Conservation (phyloP, 2,888 invertebrate species). For the Neoascia interrupta region DNA sequence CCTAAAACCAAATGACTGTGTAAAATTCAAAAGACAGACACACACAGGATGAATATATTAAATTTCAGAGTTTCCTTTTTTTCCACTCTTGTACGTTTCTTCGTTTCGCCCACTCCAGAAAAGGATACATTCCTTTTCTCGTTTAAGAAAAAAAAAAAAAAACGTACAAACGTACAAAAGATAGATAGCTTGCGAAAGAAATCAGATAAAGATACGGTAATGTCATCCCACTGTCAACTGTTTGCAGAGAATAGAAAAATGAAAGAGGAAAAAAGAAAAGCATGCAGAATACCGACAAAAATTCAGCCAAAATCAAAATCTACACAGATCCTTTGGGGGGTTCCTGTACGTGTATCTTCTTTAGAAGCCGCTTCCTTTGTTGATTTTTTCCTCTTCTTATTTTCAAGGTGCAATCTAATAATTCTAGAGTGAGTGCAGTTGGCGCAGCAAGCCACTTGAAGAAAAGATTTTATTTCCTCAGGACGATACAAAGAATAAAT, state of each 20-base stretch:
- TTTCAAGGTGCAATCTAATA: slow-evolving; percentile 62
- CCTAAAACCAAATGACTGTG: slow-evolving; percentile 63
- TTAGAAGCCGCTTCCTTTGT: not conserved
- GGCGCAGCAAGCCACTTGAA: slow-evolving; percentile 63
- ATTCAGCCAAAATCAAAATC: slow-evolving; percentile 64
- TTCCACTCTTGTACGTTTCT: slow-evolving; percentile 8
- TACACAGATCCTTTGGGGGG: slow-evolving; percentile 55
- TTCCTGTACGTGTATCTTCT: slow-evolving; percentile 16
- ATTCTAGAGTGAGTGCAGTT: slow-evolving; percentile 50
- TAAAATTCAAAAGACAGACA: slow-evolving; percentile 61
- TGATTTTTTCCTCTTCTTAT: slow-evolving; percentile 8
- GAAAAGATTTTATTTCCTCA: slow-evolving; percentile 51
- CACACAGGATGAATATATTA: slow-evolving; percentile 66
- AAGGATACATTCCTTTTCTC: slow-evolving; percentile 50
- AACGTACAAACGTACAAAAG: not conserved
- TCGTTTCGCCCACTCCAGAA: slow-evolving; percentile 57
- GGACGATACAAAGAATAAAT: slow-evolving; percentile 46
- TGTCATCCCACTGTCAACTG: slow-evolving; percentile 66
- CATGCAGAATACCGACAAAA: slow-evolving; percentile 47
- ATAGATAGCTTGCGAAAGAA: slow-evolving; percentile 42
- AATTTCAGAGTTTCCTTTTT: slow-evolving; percentile 47
- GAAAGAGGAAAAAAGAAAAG: slow-evolving; percentile 1
- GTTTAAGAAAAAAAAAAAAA: slow-evolving; percentile 24
- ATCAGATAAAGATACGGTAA: slow-evolving; percentile 67
- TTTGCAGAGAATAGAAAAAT: slow-evolving; percentile 32